Evolutionary conservation across 2,113 vertebrate species (phyloP).

Genomic region (Muntiacus reevesi): DNA sequence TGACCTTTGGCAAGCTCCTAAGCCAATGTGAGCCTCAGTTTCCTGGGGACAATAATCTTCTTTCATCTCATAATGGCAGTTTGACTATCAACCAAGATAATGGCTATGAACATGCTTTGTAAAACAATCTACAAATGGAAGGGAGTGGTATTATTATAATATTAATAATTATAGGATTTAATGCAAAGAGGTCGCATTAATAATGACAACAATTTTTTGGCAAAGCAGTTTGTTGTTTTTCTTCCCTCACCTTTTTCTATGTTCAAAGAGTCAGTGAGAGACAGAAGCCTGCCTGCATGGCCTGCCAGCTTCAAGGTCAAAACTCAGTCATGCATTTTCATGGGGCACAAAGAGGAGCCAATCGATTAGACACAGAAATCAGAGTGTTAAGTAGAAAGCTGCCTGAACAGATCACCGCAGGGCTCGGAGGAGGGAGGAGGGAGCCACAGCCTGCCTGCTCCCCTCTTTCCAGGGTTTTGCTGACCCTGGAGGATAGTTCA

Average conservation of each 20-base stretch:
- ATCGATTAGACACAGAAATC: conserved; percentile 66
- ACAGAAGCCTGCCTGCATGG: conserved; percentile 29
- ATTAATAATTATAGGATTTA: conserved; percentile 31
- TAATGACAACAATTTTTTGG: background rate
- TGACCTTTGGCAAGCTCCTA: background rate
- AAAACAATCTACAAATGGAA: conserved; percentile 21
- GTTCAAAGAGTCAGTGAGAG: conserved; percentile 39
- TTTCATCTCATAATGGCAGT: conserved; percentile 1
- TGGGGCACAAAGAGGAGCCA: conserved; percentile 24
- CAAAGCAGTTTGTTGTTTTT: background rate
- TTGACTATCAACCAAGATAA: conserved; percentile 19
- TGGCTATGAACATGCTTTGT: background rate
- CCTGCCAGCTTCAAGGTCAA: conserved; percentile 67
- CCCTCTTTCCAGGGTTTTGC: background rate
- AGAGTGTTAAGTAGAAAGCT: conserved; percentile 28
- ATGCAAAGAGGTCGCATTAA: conserved; percentile 2
- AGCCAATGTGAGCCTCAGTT: background rate
- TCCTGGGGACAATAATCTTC: background rate
- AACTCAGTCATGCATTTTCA: conserved; percentile 52
- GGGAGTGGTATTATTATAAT: background rate
- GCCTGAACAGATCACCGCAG: background rate
- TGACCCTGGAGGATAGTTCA: background rate
- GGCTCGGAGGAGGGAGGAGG: background rate
- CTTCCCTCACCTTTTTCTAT: background rate
- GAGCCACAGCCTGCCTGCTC: background rate